These are phyloP conservation scores for Rhinogobius similis DNA, from an alignment of 2,113 vertebrate genomes.

Conservation along the genomic window DNA sequence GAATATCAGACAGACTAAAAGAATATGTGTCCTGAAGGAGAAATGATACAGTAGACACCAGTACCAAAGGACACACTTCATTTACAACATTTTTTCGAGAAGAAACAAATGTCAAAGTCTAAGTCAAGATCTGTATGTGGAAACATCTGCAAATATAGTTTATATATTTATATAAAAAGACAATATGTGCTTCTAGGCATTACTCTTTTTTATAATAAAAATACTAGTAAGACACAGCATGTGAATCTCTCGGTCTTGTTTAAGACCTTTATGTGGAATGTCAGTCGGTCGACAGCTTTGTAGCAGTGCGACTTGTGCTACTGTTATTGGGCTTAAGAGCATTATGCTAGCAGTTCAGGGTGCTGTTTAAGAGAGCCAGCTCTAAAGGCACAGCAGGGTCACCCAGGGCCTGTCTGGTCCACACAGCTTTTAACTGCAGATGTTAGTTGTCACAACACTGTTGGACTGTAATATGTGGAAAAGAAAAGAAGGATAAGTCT, in stretches of 20 bases:
- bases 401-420: constrained; percentile 41
- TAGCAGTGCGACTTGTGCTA: constrained; percentile 34
- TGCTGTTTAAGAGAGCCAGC: constrained; percentile 42
- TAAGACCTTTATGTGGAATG: constrained; percentile 63
- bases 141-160: constrained; percentile 75
- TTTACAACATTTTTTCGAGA: constrained; percentile 22
- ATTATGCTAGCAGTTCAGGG: constrained; percentile 14
- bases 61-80: constrained; percentile 22
- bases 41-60: constrained; percentile 43
- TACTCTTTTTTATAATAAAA: constrained; percentile 66
- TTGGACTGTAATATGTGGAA: constrained; percentile 26
- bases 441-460: constrained; percentile 29
- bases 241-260: constrained; percentile 66
- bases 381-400: constrained; percentile 61
- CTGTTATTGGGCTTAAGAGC: constrained; percentile 24
- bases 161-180: constrained; percentile 72
- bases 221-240: constrained; percentile 73
- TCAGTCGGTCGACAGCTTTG: constrained; percentile 49
- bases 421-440: constrained; percentile 49
- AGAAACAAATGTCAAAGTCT: constrained; percentile 48
- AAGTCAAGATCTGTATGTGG: constrained; percentile 67
- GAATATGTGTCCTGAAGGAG: constrained; percentile 28
- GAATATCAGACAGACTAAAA: constrained; percentile 32
- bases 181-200: constrained; percentile 77
- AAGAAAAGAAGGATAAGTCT: constrained; percentile 13